Percentiles rank a stretch among this genome's conserved stretches.
These are phyloP conservation scores for Anneissia japonica DNA, from an alignment of 35 echinoderm and acorn worm genomes.

Conservation along the genomic window DNA sequence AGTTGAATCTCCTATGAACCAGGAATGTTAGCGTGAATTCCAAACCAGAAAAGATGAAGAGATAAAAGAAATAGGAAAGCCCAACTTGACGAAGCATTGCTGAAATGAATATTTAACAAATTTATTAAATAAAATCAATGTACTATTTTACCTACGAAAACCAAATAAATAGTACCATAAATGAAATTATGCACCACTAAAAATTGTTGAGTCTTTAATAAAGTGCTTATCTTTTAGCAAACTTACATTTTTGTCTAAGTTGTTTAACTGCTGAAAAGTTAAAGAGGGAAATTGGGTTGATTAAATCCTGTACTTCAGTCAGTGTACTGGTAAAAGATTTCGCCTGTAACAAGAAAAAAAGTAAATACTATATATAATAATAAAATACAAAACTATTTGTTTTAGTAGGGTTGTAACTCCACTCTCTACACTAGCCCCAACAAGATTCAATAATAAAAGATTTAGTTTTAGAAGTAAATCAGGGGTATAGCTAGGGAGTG, in stretches of 20 bases:
- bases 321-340: slow-evolving; percentile 55
- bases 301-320: slow-evolving; percentile 56
- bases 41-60: slow-evolving; percentile 90
- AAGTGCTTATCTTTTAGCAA: too few species aligned
- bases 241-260: slow-evolving; percentile 52
- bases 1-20: slow-evolving; percentile 88
- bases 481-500: too few species aligned
- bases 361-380: not conserved
- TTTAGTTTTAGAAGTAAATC: too few species aligned
- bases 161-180: too few species aligned
- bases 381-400: not conserved
- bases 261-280: slow-evolving; percentile 80
- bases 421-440: too few species aligned
- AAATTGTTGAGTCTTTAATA: too few species aligned
- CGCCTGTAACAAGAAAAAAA: slow-evolving; percentile 34
- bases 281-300: slow-evolving; percentile 77
- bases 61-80: slow-evolving; percentile 71
- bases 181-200: too few species aligned
- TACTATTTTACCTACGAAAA: too few species aligned
- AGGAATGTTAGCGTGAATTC: slow-evolving; percentile 97
- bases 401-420: too few species aligned
- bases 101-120: too few species aligned
- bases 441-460: too few species aligned
- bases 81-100: slow-evolving; percentile 56
- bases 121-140: too few species aligned